A percentile compares a stretch with the other conserved stretches of the same genome.
Conservation (phyloP, 1,140 invertebrate species). For the Araneus ventricosus region DNA sequence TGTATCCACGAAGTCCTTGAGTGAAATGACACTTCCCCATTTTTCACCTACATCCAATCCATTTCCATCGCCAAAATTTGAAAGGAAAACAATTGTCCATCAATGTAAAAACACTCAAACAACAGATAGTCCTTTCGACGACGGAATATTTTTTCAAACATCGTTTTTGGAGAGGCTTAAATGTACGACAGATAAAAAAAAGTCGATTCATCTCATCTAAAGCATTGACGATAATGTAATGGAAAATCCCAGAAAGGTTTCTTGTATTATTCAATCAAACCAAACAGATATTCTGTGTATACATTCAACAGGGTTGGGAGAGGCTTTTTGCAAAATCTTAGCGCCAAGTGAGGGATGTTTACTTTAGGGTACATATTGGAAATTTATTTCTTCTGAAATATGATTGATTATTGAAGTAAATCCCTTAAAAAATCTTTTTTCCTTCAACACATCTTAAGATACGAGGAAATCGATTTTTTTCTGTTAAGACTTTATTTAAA, state of each 20-base stretch:
- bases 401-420: conserved; percentile 60
- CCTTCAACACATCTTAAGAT: background rate
- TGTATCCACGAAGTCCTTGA: background rate
- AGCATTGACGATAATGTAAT: conserved; percentile 57
- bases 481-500: conserved; percentile 16
- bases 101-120: background rate
- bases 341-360: conserved; percentile 14
- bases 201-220: conserved; percentile 54
- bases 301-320: conserved; percentile 35
- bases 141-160: background rate
- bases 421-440: conserved; percentile 41
- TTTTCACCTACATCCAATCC: background rate
- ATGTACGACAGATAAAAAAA: background rate
- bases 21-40: background rate
- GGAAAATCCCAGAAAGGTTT: conserved; percentile 49
- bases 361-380: conserved; percentile 42
- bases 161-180: background rate
- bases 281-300: conserved; percentile 5
- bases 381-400: conserved; percentile 23
- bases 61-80: background rate
- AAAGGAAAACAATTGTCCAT: background rate
- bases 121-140: background rate
- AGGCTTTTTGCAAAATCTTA: background rate
- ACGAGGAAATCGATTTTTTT: conserved; percentile 1
- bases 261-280: conserved; percentile 48